Base-by-base conservation (phyloP, 2,888 invertebrate species). In the Rhamphomyia laevipes region DNA sequence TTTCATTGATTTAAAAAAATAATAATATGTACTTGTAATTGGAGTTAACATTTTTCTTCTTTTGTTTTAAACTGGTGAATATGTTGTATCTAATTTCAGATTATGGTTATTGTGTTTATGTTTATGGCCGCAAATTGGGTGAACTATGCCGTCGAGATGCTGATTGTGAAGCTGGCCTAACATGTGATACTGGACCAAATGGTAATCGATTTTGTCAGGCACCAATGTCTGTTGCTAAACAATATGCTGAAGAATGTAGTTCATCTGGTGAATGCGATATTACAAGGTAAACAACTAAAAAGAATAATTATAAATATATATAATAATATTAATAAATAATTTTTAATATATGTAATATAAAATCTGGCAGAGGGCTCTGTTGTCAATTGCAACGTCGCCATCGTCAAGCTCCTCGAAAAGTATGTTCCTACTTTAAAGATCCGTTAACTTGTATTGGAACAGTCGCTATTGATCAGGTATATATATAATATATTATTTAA, bases 401-500 rank as follows among this genome's bases (percentile, higher is more conserved):
- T 70, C 78, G 90, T 41, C 88, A 87, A 73, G 81, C 85, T 57
- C 80, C 89, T 2, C 77, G 89, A 70, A 87, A 88, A 80, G 86
- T 86, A 67, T 91, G 91, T 72, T 86, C 86, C n/a, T 91, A 90
- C 71, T 91, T 90, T 80, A 88, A 87, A 65, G 90, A 90, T 62
- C 86, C 90, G 1, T 73, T 89, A 44, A 84, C 86, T 17, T 91
- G 91, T 75, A 86, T 91, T 62, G 90, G 88, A 1, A 85, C 86
- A 0, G 87, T 89, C 1, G 86, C 86, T 9, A 80, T 81, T 2
- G 86, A 86, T 61, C 55, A 57, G 53, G 55, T 57, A 45, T 45
- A 21, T 17, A 30, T 27, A 38, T 37, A 44, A 17, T 33, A 33
- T 33, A 30, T 9, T 30, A 30, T 30, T 30, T 30, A 30, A 9